phyloP scores from a whole-genome alignment of 2,113 vertebrate species.

The Otus sunia region DNA sequence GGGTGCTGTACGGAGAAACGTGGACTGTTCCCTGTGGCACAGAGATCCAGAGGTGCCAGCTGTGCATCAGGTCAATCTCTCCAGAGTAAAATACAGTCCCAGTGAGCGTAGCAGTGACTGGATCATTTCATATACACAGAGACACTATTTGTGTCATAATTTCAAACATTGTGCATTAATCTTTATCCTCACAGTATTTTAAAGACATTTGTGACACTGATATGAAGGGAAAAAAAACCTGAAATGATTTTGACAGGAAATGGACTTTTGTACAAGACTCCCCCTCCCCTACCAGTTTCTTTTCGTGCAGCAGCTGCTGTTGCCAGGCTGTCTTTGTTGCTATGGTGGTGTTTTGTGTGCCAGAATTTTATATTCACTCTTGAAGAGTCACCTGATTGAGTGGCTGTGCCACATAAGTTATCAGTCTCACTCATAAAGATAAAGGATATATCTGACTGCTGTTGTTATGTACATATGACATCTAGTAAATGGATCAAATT shows the following conservation, averaged over 20 bases:
- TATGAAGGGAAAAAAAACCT: background rate
- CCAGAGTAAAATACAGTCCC: background rate
- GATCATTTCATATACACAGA: background rate
- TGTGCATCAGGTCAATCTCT: background rate
- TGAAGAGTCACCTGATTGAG: constrained; percentile 34
- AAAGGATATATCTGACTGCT: background rate
- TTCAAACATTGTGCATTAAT: background rate
- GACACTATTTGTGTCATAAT: background rate
- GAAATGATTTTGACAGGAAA: background rate
- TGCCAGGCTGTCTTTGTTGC: constrained; percentile 58
- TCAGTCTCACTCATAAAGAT: background rate
- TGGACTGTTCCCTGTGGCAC: background rate
- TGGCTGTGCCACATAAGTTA: constrained; percentile 18
- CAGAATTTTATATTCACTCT: constrained; percentile 44
- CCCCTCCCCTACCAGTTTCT: background rate
- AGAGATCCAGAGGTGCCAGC: background rate
- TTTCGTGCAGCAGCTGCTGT: constrained; percentile 2
- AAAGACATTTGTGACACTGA: background rate
- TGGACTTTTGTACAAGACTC: background rate
- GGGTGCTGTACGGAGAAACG: accelerated
- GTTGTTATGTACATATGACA: background rate
- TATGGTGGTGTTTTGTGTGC: constrained; percentile 40
- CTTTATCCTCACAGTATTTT: background rate
- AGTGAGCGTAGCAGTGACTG: background rate
- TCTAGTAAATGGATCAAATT: background rate